Percentiles rank a stretch among this genome's conserved stretches.
phyloP scores from a whole-genome alignment of 2,888 invertebrate genomes.

The Dasypogon diadema region DNA sequence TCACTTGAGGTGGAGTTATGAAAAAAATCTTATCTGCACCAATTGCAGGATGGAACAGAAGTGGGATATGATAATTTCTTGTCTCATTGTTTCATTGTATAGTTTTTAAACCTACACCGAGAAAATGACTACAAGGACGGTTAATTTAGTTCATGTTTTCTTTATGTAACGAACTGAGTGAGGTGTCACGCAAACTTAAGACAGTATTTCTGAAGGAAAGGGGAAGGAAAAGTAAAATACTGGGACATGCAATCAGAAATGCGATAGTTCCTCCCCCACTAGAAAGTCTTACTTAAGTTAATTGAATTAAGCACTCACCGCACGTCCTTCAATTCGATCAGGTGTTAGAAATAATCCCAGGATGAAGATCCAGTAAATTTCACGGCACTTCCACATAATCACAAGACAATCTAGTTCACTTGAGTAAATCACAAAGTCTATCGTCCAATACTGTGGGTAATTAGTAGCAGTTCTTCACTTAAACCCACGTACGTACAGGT shows the following conservation, averaged over 20 bases:
- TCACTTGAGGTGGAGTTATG: slow-evolving; percentile 1
- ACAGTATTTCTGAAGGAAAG: no score
- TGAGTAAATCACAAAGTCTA: not conserved
- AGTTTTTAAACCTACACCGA: not conserved
- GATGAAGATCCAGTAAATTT: slow-evolving; percentile 17
- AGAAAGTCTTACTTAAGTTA: not conserved
- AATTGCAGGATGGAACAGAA: not conserved
- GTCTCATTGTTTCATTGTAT: not conserved
- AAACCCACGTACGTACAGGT: slow-evolving; percentile 4
- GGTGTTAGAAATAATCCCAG: slow-evolving; percentile 40
- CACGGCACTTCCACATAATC: slow-evolving; percentile 46
- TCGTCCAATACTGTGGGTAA: not conserved
- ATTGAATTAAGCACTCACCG: slow-evolving; percentile 36
- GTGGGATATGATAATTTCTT: not conserved
- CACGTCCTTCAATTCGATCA: slow-evolving; percentile 23
- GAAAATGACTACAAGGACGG: slow-evolving; percentile 7
- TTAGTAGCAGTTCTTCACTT: slow-evolving; percentile 7
- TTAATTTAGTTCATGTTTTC: slow-evolving; percentile 9
- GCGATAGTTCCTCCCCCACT: not conserved
- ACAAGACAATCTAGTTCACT: not conserved
- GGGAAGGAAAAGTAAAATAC: no score
- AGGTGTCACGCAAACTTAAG: slow-evolving; percentile 26
- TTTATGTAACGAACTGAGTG: slow-evolving; percentile 32
- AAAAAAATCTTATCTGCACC: not conserved
- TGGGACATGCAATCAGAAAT: not conserved